Conservation (phyloP, 2,797 vertebrate genomes). For the Apogon hyalosoma region DNA sequence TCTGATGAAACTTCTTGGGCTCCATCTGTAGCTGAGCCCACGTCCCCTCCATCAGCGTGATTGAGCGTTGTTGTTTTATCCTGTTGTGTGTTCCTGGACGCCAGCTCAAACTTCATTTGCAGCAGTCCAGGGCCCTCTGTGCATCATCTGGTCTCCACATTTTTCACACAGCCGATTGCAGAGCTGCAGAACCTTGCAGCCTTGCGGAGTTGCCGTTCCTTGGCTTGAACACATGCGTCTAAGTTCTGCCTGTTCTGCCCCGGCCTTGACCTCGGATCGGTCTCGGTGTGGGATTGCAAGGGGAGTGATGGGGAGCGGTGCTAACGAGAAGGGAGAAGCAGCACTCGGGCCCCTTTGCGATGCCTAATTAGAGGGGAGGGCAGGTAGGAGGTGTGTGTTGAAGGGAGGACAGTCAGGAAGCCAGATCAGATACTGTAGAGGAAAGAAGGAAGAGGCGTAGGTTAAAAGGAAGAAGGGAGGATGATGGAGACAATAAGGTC, state of each 20-base stretch:
- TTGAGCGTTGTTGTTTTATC: slow-evolving; percentile 74
- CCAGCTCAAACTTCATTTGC: slow-evolving; percentile 59
- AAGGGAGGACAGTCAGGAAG: slow-evolving; percentile 42
- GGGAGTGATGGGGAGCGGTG: slow-evolving; percentile 59
- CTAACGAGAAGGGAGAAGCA: slow-evolving; percentile 68
- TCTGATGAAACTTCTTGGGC: slow-evolving; percentile 70
- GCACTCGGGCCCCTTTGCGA: slow-evolving; percentile 35
- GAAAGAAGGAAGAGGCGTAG: slow-evolving; percentile 13
- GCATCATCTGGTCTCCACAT: slow-evolving; percentile 81
- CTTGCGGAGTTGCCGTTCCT: slow-evolving; percentile 23
- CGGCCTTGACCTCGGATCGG: slow-evolving; percentile 68
- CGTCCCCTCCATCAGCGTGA: slow-evolving; percentile 61
- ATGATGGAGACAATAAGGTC: slow-evolving; percentile 28
- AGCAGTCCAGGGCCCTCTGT: slow-evolving; percentile 37
- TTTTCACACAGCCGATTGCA: slow-evolving; percentile 57
- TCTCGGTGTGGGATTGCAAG: slow-evolving; percentile 56
- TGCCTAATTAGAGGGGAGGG: slow-evolving; percentile 74
- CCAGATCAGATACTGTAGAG: slow-evolving; percentile 26
- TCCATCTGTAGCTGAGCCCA: slow-evolving; percentile 50
- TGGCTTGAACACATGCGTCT: slow-evolving; percentile 25
- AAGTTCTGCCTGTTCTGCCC: slow-evolving; percentile 59
- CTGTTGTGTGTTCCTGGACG: slow-evolving; percentile 73
- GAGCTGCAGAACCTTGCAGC: slow-evolving; percentile 36
- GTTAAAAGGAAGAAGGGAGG: slow-evolving; percentile 10
- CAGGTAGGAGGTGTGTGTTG: slow-evolving; percentile 57